A percentile compares a stretch with the other conserved stretches of the same genome.
Conservation (phyloP, 2,797 vertebrate genomes). For the Craterocephalus amniculus region DNA sequence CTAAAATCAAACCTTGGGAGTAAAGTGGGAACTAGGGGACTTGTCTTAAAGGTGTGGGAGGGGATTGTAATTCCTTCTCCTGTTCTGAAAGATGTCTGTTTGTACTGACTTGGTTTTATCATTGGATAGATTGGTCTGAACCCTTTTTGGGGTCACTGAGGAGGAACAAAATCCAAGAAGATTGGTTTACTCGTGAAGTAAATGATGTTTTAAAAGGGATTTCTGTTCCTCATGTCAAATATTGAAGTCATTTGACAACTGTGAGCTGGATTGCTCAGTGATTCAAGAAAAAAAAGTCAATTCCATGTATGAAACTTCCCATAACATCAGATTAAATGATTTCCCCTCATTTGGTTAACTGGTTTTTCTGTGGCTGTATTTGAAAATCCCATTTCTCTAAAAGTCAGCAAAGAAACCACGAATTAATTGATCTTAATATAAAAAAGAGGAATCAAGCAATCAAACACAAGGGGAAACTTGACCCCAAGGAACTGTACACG, state of each 20-base stretch:
- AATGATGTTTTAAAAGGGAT: conserved; percentile 22
- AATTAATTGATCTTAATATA: too few relatives aligned
- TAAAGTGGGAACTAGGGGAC: conserved; percentile 63
- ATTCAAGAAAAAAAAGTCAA: too few relatives aligned
- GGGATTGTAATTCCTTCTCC: conserved; percentile 37
- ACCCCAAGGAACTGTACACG: too few relatives aligned
- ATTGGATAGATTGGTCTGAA: conserved; percentile 18
- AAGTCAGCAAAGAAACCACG: too few relatives aligned
- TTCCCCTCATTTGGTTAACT: background rate
- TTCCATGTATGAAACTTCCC: conserved; percentile 22
- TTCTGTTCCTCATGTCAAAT: conserved; percentile 13
- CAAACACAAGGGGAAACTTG: too few relatives aligned
- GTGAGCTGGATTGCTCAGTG: background rate
- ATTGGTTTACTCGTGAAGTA: conserved; percentile 8
- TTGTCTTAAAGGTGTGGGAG: conserved; percentile 56
- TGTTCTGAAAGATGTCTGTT: conserved; percentile 15
- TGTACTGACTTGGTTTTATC: conserved; percentile 8
- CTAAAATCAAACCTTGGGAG: conserved; percentile 68
- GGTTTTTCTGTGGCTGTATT: background rate
- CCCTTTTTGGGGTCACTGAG: conserved; percentile 2
- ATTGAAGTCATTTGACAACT: conserved; percentile 21
- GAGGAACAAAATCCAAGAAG: background rate
- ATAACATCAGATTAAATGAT: conserved; percentile 45
- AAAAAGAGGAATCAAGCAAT: too few relatives aligned
- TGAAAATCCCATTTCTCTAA: too few relatives aligned